Evolutionary conservation across 2,888 invertebrate genomes (phyloP), one percentile per base, ranked within the genome.

Genomic region (Pandemis heparana): DNA sequence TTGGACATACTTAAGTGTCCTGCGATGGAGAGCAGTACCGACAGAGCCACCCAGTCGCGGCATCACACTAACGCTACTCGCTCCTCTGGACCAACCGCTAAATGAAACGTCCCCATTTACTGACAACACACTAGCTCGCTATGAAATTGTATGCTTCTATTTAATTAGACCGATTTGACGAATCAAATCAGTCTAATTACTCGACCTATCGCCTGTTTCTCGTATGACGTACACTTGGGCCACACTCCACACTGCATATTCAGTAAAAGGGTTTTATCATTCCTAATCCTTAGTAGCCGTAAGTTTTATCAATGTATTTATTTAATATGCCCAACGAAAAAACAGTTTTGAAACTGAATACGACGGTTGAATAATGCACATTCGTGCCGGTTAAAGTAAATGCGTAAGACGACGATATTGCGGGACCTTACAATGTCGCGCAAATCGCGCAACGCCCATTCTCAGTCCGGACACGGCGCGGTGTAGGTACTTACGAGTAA

Each of bases 1-100:
- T 93, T 92, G 92, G 90, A 89, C 88, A 85, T 87, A 70, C 70
- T 74, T 68, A 90, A 91, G 89, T 90, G 90, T 92, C 90, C 90
- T 89, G 91, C 88, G 86, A 86, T 85, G 84, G 77, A 76, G 76
- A 74, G 73, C 79, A 78, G 80, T 82, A 82, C 85, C 83, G 84
- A 85, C 86, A 86, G 87, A 85, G 83, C 86, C 83, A 81, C 82
- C 83, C 81, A 87, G 86, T 89, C 89, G 90, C 88, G 86, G 87
- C 86, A 86, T 82, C 80, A 80, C 82, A 78, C 77, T 80, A 80
- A 80, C 82, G 80, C 86, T 61, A 16, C 51, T 16, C 32, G 16
- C 59, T 14, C 5, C n/a, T 48, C 18, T 51, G 18, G 38, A 9
- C 59, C 32, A 59, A 16, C 61, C 41, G 39, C 61, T 18, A 46